Evolutionary conservation across 2,113 vertebrate genomes (phyloP), one percentile per base, ranked within the genome.

Genomic region (Corvus hawaiiensis): DNA sequence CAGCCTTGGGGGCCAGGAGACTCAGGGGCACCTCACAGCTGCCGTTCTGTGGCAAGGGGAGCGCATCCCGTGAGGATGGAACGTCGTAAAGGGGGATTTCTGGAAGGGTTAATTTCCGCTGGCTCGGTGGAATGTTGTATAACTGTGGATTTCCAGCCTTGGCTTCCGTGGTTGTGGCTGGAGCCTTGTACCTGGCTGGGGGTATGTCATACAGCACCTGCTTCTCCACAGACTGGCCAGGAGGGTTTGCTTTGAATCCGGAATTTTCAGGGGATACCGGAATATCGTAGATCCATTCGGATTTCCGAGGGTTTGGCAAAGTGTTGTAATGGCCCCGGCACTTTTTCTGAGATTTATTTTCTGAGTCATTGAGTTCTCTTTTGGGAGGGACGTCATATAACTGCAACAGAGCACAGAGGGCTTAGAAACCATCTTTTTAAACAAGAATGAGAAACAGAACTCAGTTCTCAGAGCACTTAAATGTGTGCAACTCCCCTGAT

Each of bases 241-340:
- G 46, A 68, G 87, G 26, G 2, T 13, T 22, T 4, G 89, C 49
- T 39, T 92, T 96, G 41, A 79, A 39, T 10, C 67, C n/a, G 37
- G 90, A 71, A 90, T 98, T 98, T 73, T 98, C 97, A 1, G 97
- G 96, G 59, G 98, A 94, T 10, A 97, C 91, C 1, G 99, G 99
- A 4, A 98, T 97, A 55, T 99, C 98, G 16, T 99, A 99, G 92
- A 98, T 98, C 99, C 99, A 99, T 26, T 98, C 98, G 13, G 98
- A 97, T 49, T 98, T 99, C 8, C 66, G 94, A n/a, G 97, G 98
- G 35, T 56, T 98, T 24, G 98, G 98, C 39, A 99, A 73, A 1
- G 98, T 98, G 33, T 80, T 98, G 95, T 87, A 99, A n/a, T 92
- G 90, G 51, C 61, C 61, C 48, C 62, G 55, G 13, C 33, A 51